These are phyloP conservation scores for Diplodus puntazzo DNA, from an alignment of 2,797 vertebrate genomes.

Conservation along the genomic window DNA sequence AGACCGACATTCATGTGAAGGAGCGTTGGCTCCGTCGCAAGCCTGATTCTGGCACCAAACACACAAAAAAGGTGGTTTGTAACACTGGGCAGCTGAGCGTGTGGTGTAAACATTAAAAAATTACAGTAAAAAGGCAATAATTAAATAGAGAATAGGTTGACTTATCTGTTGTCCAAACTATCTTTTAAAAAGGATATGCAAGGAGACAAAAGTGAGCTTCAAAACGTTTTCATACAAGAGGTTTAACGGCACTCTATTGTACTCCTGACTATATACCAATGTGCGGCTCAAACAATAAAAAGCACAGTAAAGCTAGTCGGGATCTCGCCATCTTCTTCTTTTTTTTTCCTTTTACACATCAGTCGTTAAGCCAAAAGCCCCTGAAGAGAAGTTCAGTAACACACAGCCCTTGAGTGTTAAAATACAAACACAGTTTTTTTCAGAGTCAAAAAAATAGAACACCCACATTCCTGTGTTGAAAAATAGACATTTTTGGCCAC, in stretches of 20 bases:
- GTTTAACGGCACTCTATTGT: constrained; percentile 59
- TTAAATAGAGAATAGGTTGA: constrained; percentile 64
- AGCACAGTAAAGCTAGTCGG: constrained; percentile 74
- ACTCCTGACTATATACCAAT: constrained; percentile 61
- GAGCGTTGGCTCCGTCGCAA: constrained; percentile 21
- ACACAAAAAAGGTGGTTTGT: constrained; percentile 58
- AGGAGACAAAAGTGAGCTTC: constrained; percentile 59
- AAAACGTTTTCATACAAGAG: constrained; percentile 64
- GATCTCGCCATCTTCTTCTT: constrained; percentile 38
- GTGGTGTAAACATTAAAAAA: constrained; percentile 74
- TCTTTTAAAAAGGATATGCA: constrained; percentile 52
- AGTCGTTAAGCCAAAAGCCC: constrained; percentile 74
- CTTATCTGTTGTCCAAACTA: constrained; percentile 49
- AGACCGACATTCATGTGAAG: constrained; percentile 58
- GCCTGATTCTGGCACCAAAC: constrained; percentile 44
- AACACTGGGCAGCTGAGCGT: constrained; percentile 72
- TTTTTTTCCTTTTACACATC: constrained; percentile 53
- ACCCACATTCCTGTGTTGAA: constrained; percentile 79
- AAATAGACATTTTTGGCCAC: constrained; percentile 82
- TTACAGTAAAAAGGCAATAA: constrained; percentile 56
- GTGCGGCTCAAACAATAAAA: constrained; percentile 69
- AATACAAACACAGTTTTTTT: constrained; percentile 68
- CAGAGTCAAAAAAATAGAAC: constrained; percentile 78
- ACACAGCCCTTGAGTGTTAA: constrained; percentile 82
- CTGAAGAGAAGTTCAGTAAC: constrained; percentile 75